Percentiles rank a stretch among this genome's conserved stretches.
Conservation (phyloP, 2,888 invertebrate species). For the Ethmia dodecea region DNA sequence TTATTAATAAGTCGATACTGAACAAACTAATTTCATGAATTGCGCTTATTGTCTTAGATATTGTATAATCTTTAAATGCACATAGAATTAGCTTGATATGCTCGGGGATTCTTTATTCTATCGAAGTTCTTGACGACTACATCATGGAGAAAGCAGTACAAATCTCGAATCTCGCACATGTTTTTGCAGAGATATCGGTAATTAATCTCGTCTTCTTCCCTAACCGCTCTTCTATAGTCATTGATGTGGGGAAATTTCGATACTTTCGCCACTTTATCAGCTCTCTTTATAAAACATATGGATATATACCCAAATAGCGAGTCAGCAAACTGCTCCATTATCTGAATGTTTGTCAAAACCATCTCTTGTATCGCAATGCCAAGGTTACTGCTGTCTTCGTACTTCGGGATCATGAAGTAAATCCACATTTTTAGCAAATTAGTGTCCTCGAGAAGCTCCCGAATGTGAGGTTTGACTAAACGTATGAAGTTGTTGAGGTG, state of each 20-base stretch:
- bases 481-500: not conserved
- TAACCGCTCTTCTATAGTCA: slow-evolving; percentile 4
- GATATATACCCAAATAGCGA: slow-evolving; percentile 1
- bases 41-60: too few relatives aligned
- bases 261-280: slow-evolving; percentile 4
- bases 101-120: slow-evolving; percentile 7
- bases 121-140: slow-evolving; percentile 78
- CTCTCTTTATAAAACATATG: slow-evolving; percentile 1
- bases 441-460: slow-evolving; percentile 3
- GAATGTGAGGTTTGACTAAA: slow-evolving; percentile 1
- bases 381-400: slow-evolving; percentile 5
- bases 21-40: too few relatives aligned
- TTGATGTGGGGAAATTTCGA: slow-evolving; percentile 6
- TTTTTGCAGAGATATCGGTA: slow-evolving; percentile 95
- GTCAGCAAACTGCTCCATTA: not conserved
- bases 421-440: slow-evolving; percentile 7
- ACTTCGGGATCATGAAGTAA: slow-evolving; percentile 2
- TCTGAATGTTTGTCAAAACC: not conserved
- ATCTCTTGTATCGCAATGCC: slow-evolving; percentile 1
- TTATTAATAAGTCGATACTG: too few relatives aligned
- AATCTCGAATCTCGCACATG: slow-evolving; percentile 96
- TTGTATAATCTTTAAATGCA: too few relatives aligned
- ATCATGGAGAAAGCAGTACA: slow-evolving; percentile 98
- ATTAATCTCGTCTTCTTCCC: slow-evolving; percentile 97
- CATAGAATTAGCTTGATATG: too few relatives aligned